phyloP scores from a whole-genome alignment of 2,797 vertebrate genomes.

The Epinephelus awoara region DNA sequence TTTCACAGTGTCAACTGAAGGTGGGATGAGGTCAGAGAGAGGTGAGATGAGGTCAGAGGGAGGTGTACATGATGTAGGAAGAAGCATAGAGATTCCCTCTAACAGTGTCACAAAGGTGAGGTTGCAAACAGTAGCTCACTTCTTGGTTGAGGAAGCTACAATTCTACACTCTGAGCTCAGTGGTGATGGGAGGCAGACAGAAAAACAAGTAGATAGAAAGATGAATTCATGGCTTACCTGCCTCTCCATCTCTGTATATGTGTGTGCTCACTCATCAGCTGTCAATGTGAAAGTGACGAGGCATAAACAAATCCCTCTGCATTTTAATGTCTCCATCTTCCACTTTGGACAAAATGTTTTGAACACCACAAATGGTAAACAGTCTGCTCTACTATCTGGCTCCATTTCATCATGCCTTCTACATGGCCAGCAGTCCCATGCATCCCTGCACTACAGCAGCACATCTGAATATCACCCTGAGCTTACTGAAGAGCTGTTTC shows the following conservation, averaged over 20 bases:
- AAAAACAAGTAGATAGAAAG: conserved; percentile 9
- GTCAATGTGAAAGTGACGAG: conserved; percentile 11
- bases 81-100: conserved; percentile 6
- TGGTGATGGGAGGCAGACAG: not conserved
- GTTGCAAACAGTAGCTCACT: conserved; percentile 17
- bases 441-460: not conserved
- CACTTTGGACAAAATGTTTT: no score
- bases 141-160: conserved; percentile 10
- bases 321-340: not conserved
- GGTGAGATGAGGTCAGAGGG: conserved; percentile 1
- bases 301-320: not conserved
- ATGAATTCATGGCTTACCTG: conserved; percentile 1
- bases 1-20: conserved; percentile 35
- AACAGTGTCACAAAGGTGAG: conserved; percentile 4
- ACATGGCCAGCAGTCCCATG: not conserved
- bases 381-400: conserved; percentile 6
- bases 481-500: no score
- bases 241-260: not conserved
- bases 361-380: not conserved
- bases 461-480: no score
- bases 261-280: conserved; percentile 4
- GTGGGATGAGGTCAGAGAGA: conserved; percentile 1
- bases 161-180: not conserved
- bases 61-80: not conserved
- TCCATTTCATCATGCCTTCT: conserved; percentile 2